Percentiles rank a stretch among this genome's conserved stretches.
phyloP scores from a whole-genome alignment of 2,797 vertebrate genomes.

The Chromis chromis region DNA sequence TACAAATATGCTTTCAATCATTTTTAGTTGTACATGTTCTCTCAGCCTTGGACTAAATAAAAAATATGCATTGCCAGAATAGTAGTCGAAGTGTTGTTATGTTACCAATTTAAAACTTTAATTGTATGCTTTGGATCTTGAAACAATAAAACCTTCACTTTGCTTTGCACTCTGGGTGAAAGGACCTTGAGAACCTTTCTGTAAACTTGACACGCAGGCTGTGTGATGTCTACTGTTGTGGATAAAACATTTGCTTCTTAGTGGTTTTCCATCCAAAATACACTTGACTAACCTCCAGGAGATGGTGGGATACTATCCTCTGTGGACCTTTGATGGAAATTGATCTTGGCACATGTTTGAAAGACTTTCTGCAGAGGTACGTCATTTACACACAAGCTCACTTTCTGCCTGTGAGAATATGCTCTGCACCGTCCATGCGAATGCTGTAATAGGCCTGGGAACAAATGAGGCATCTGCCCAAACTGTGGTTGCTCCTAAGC shows the following conservation, averaged over 20 bases:
- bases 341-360: slow-evolving; percentile 75
- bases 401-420: slow-evolving; percentile 65
- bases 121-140: slow-evolving; percentile 48
- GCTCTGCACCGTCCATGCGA: slow-evolving; percentile 49
- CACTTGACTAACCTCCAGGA: slow-evolving; percentile 71
- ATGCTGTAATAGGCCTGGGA: slow-evolving; percentile 60
- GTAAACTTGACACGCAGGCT: slow-evolving; percentile 49
- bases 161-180: slow-evolving; percentile 29
- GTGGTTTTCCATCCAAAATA: slow-evolving; percentile 71
- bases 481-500: slow-evolving; percentile 38
- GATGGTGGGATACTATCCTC: slow-evolving; percentile 72
- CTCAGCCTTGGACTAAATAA: slow-evolving; percentile 4
- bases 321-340: slow-evolving; percentile 74
- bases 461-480: slow-evolving; percentile 47
- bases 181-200: slow-evolving; percentile 59
- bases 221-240: slow-evolving; percentile 67
- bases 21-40: slow-evolving; percentile 20
- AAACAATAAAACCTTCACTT: slow-evolving; percentile 58
- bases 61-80: slow-evolving; percentile 39
- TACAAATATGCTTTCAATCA: slow-evolving; percentile 18
- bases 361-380: slow-evolving; percentile 59
- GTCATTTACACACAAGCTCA: slow-evolving; percentile 70
- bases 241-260: slow-evolving; percentile 66
- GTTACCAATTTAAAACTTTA: slow-evolving; percentile 46
- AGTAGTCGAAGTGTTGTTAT: slow-evolving; percentile 52